phyloP scores from a whole-genome alignment of 2,797 vertebrate genomes.

The Anomalospiza imberbis region DNA sequence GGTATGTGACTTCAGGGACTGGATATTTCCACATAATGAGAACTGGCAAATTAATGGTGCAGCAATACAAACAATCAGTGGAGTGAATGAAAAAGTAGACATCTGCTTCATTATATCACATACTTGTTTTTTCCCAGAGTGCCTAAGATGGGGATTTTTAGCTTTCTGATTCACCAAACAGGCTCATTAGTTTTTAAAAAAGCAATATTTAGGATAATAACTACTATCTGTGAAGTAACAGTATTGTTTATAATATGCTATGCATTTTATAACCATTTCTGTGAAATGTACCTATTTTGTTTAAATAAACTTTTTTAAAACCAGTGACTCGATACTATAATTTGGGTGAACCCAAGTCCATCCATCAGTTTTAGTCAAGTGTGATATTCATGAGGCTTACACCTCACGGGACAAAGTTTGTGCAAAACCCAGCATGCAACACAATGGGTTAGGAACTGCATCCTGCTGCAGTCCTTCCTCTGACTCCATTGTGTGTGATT shows the following conservation, averaged over 20 bases:
- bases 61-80: neutral
- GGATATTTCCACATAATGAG: neutral
- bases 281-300: constrained; percentile 77
- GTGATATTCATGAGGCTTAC: neutral
- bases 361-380: neutral
- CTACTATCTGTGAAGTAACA: neutral
- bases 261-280: constrained; percentile 80
- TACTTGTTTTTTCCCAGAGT: neutral
- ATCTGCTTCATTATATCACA: neutral
- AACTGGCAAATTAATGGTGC: neutral
- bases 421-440: neutral
- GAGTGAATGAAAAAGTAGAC: neutral
- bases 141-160: constrained; percentile 58
- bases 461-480: neutral
- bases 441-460: neutral
- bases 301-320: constrained; percentile 64
- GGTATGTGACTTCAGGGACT: neutral
- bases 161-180: constrained; percentile 42
- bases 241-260: constrained; percentile 58
- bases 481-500: neutral
- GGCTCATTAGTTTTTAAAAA: constrained; percentile 54
- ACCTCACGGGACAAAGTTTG: neutral
- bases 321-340: neutral
- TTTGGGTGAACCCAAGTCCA: neutral
- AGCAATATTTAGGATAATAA: constrained; percentile 61